Conservation (phyloP, 2,797 vertebrate genomes). For the Acanthopagrus latus region DNA sequence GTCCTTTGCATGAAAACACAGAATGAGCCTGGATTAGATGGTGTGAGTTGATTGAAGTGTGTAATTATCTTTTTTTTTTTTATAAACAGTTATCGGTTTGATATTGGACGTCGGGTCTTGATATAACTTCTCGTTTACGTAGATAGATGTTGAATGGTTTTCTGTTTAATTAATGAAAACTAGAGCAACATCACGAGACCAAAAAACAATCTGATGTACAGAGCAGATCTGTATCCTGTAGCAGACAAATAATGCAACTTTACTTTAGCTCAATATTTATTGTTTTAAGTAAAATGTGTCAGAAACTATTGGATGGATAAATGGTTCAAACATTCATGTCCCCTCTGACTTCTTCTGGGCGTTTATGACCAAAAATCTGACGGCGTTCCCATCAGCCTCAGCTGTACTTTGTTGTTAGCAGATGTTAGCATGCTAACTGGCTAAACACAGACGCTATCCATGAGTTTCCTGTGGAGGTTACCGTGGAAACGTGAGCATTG, state of each 20-base stretch:
- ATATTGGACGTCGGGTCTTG: no score
- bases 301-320: neutral
- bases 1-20: constrained; percentile 24
- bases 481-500: no score
- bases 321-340: no score
- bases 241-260: neutral
- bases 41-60: no score
- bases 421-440: neutral
- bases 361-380: neutral
- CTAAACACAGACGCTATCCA: no score
- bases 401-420: neutral
- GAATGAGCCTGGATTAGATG: neutral
- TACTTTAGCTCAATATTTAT: neutral
- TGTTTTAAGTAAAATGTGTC: neutral
- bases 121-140: no score
- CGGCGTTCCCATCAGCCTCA: neutral
- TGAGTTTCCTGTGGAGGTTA: no score
- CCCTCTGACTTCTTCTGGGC: neutral
- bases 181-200: neutral
- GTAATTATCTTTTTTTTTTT: neutral
- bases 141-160: no score
- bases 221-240: neutral
- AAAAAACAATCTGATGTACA: neutral
- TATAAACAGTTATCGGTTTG: neutral
- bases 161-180: neutral